Conservation (phyloP, 2,797 vertebrate genomes). For the Crocidura indochinensis region DNA sequence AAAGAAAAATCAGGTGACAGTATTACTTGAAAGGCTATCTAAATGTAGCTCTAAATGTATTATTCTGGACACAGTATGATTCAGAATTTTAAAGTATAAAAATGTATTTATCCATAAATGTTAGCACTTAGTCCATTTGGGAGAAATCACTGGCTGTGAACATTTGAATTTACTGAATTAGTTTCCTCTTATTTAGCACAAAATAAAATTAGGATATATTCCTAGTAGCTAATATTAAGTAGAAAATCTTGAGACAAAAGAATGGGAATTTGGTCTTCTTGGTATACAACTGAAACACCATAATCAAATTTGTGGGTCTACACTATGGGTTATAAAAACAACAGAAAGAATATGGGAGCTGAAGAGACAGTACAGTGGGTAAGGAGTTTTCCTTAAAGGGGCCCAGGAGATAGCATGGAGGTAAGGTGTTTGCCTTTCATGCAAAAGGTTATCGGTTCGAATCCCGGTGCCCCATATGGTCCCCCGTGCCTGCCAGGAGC, state of each 20-base stretch:
- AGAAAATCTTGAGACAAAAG: constrained; percentile 16
- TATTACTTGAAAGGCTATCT: neutral
- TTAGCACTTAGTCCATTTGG: neutral
- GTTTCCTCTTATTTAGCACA: neutral
- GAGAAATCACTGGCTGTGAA: neutral
- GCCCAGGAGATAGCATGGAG: too few species aligned
- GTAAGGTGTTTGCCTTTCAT: too few species aligned
- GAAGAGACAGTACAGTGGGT: too few species aligned
- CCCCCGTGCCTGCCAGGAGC: too few species aligned
- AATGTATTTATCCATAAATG: constrained; percentile 46
- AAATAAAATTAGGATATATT: constrained; percentile 59
- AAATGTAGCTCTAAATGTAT: constrained; percentile 20
- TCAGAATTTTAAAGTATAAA: neutral
- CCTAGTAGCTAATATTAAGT: constrained; percentile 16
- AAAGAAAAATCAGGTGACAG: constrained; percentile 44
- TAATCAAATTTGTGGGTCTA: constrained; percentile 28
- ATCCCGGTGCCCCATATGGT: too few species aligned
- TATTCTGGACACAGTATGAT: constrained; percentile 31
- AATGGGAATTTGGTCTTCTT: neutral
- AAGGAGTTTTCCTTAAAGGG: too few species aligned
- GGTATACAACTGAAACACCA: constrained; percentile 20
- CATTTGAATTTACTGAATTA: neutral
- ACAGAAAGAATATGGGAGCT: neutral
- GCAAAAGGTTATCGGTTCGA: too few species aligned
- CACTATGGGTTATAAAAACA: constrained; percentile 38